Conservation (phyloP, 2,888 invertebrate genomes). For the Pandemis corylana region DNA sequence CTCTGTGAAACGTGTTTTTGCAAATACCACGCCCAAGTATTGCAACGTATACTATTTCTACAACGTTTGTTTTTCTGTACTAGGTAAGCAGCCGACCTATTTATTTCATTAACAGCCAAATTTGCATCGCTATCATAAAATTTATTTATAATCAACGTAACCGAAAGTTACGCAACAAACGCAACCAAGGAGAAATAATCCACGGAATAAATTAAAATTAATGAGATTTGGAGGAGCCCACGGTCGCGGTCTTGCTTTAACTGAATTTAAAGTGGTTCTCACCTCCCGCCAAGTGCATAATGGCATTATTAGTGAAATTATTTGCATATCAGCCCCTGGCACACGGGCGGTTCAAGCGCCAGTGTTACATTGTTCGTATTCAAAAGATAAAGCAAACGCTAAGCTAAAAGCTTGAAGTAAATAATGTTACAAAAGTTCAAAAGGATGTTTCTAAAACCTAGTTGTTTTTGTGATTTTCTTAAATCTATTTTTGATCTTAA, state of each 20-base stretch:
- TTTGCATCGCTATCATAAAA: conserved; percentile 9
- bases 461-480: no score
- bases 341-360: conserved; percentile 14
- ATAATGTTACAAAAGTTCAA: no score
- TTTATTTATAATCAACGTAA: conserved; percentile 38
- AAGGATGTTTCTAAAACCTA: no score
- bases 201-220: conserved; percentile 42
- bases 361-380: no score
- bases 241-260: conserved; percentile 39
- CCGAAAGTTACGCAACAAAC: conserved; percentile 39
- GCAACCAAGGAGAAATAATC: conserved; percentile 42
- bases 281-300: conserved; percentile 42
- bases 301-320: conserved; percentile 41
- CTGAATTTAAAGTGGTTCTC: conserved; percentile 42
- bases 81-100: not conserved
- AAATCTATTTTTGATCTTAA: no score
- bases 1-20: no score
- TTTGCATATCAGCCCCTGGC: conserved; percentile 12
- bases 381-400: no score
- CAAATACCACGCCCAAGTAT: no score
- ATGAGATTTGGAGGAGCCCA: conserved; percentile 39
- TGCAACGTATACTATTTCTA: no score
- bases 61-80: not conserved
- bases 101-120: conserved; percentile 2
- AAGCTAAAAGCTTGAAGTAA: no score